Base-by-base conservation (phyloP, 2,797 vertebrate genomes). In the Macropodus opercularis region DNA sequence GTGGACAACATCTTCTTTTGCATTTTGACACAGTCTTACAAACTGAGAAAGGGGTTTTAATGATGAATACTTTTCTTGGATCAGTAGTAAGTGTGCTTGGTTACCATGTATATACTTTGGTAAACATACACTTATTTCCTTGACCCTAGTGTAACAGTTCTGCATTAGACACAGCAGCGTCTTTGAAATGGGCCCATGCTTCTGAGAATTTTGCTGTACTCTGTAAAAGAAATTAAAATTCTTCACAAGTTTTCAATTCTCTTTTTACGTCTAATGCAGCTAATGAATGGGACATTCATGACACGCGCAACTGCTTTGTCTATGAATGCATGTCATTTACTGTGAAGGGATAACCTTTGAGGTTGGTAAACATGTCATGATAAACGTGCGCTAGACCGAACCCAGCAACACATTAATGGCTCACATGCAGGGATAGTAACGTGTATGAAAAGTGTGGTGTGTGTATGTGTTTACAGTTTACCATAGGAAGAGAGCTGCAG, bases 331-430 rank as follows among this genome's bases (percentile, higher is more conserved):
- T 26, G 52, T 46, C 11, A 4, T 48, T 55, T 23, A 31, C 23
- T 41, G 10, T 39, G 32, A 56, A 29, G 3, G 22, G 38, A 57
- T 53, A 32, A 67, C 50, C 41, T 77, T 47, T 69, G 60, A 75
- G 54, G 50, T 39, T 8, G 0, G 32, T 54, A 61, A 70, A 73
- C 47, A 35, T 23, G 32, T 63, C 15, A 35, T 11, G 11, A 46
- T 31, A 38, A 63, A 58, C 36, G 58, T 0, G 3, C 72, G 22
- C 11, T 22, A 17, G 31, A 36, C 40, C 27, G 19, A 13, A 23
- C 0, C 0, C 8, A 9, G 26, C 1, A 10, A 57, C 18, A 56
- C 4, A 3, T 42, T 27, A 43, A 41, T 24, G 15, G n/a, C 8
- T 48, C 5, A n/a, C 40, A 51, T 32, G 39, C 52, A 47, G 21